Evolutionary conservation across 2,888 invertebrate genomes (phyloP), one percentile per base, ranked within the genome.

Genomic region (Dione juno): DNA sequence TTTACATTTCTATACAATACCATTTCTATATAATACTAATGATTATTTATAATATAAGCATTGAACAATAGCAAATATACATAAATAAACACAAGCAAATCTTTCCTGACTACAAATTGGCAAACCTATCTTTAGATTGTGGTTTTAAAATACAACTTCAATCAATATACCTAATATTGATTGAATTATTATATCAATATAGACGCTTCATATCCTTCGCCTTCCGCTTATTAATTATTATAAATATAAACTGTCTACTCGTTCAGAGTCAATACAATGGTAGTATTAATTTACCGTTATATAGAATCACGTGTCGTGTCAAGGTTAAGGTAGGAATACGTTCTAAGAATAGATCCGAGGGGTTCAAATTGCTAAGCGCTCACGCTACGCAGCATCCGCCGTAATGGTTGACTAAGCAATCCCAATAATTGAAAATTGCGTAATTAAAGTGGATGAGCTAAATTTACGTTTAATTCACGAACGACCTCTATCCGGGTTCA

Each of bases 311-410:
- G 45, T 45, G 35, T n/a, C 43, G 43, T 45, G 50, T 69, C 69
- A 72, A 69, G 72, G 72, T 58, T 66, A 64, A 50, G 52, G 48
- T 41, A 50, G 35, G 50, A 41, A 52, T 61, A 58, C 48, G 28
- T 48, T 53, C 72, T 64, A 67, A 61, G 66, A 72, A 69, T 72
- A 72, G 63, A 72, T 37, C n/a, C 10, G 61, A 61, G 69, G 66
- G 69, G 66, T 57, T 66, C 65, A 50, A 59, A 72, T 66, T 69
- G 58, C 48, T 28, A 41, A 35, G 28, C 35, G 19, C 63, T 64
- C 37, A 57, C 50, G 58, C 57, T 43, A 50, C 50, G 50, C 57
- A 40, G 57, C 69, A 69, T 65, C 58, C 50, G 57, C 41, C 69
- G 16, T 58, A n/a, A 58, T 58, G 48, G 65, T 69, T 40, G 52